Evolutionary conservation across 2,113 vertebrate species (phyloP).

Genomic region (Crotalus viridis): DNA sequence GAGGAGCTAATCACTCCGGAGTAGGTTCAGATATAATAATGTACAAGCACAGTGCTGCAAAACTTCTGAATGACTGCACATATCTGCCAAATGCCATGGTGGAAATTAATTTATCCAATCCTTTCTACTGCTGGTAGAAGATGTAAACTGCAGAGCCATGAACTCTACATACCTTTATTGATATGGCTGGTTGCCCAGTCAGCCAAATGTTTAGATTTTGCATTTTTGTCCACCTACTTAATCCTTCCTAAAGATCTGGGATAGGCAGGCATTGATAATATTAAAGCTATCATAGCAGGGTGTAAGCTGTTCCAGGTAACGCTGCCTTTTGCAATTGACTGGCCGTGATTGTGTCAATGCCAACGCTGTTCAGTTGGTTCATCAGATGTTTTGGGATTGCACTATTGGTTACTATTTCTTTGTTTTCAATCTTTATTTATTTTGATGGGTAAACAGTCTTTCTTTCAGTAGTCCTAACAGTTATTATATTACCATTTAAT

Average conservation of each 20-base stretch:
- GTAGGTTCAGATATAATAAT: constrained; percentile 65
- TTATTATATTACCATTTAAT: too few relatives aligned
- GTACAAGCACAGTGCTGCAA: constrained; percentile 53
- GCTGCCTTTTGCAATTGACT: not conserved
- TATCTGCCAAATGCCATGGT: constrained; percentile 22
- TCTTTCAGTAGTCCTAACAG: too few relatives aligned
- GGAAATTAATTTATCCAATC: constrained; percentile 32
- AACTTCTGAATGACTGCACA: constrained; percentile 51
- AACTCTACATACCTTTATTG: not conserved
- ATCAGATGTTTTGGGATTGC: not conserved
- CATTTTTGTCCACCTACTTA: not conserved
- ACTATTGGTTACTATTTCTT: not conserved
- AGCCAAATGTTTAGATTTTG: not conserved
- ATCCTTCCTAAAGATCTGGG: not conserved
- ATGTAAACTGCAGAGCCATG: not conserved
- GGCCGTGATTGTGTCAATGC: not conserved
- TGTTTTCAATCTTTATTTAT: too few relatives aligned
- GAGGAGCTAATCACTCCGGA: constrained; percentile 75
- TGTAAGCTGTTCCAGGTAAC: not conserved
- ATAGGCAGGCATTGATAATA: not conserved
- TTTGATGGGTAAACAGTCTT: too few relatives aligned
- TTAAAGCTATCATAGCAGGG: not conserved
- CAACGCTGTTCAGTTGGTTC: not conserved
- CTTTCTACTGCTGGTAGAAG: not conserved
- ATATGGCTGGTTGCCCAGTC: not conserved